Evolutionary conservation across 1,140 invertebrate genomes (phyloP), one percentile per base, ranked within the genome.

Genomic region (Heliconius eleuchia): DNA sequence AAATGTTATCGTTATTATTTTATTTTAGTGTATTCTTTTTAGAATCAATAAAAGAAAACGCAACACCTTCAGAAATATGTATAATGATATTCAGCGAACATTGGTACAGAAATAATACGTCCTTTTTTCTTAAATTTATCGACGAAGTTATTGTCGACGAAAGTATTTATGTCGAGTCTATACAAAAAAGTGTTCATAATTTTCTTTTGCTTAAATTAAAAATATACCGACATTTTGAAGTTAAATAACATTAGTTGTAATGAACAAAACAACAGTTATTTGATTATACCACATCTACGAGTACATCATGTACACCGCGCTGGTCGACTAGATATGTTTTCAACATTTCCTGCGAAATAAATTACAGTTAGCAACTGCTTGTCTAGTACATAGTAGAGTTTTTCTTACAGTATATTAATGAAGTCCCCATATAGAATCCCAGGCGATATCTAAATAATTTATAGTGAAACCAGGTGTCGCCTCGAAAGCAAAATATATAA

Each of bases 401-500:
- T 91, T 92, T 92, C 86, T 89, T 85, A 82, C 85, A 83, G 89
- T 91, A 91, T 93, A 91, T 91, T 91, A 93, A 93, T 89, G 89
- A 89, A 91, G 84, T 84, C 86, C 81, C 82, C 81, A 82, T 84
- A 82, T 84, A 90, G 87, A 90, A 92, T 91, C 88, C 89, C 86
- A 84, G 82, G 84, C 84, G 88, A 90, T 88, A 91, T 90, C 88
- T 93, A 89, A 90, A 93, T 93, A 92, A 93, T 91, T 93, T 91
- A 91, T 91, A 77, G 83, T 86, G 74, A 77, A 85, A 87, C 80
- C 89, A 88, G 88, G 87, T 91, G 87, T 87, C 86, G 83, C 84
- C 76, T 78, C 77, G 84, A 87, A 89, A 83, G 80, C 37, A 66
- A 79, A 83, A 81, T 77, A 81, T 73, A 79, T 78, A 80, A 72